A percentile compares a stretch with the other conserved stretches of the same genome.
Evolutionary conservation across 2,888 invertebrate species (phyloP).

Genomic region (Tanaodytes sp.): DNA sequence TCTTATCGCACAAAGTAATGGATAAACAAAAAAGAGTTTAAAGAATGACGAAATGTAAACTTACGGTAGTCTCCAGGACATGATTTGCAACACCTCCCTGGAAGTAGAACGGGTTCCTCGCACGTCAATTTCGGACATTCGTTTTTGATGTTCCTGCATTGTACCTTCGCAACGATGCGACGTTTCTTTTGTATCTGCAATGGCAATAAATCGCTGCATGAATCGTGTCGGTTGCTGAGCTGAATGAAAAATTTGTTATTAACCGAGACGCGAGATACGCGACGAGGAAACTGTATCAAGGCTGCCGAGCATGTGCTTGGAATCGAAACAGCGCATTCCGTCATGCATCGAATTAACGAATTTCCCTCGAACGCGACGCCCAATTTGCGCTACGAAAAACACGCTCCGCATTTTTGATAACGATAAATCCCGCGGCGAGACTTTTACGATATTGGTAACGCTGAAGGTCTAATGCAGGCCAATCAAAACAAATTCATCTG

Average conservation of each 20-base stretch:
- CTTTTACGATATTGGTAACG: too few relatives aligned
- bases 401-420: constrained; percentile 9
- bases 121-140: constrained; percentile 92
- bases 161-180: constrained; percentile 89
- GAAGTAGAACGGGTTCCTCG: constrained; percentile 86
- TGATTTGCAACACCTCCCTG: constrained; percentile 92
- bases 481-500: constrained; percentile 32
- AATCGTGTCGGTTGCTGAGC: constrained; percentile 3
- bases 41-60: too few relatives aligned
- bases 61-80: constrained; percentile 83
- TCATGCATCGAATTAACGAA: constrained; percentile 15
- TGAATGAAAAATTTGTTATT: constrained; percentile 18
- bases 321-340: constrained; percentile 14
- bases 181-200: constrained; percentile 89
- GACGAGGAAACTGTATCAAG: constrained; percentile 23
- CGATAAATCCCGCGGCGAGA: constrained; percentile 18
- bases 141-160: constrained; percentile 92
- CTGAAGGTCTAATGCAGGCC: constrained; percentile 29
- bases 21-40: too few relatives aligned
- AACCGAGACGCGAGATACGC: constrained; percentile 13
- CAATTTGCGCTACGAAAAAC: constrained; percentile 4
- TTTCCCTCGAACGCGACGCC: constrained; percentile 7
- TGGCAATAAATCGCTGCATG: constrained; percentile 4
- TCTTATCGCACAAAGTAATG: too few relatives aligned
- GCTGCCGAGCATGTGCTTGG: constrained; percentile 15